Base-by-base conservation (phyloP, 2,113 vertebrate genomes). In the Tetrax tetrax region DNA sequence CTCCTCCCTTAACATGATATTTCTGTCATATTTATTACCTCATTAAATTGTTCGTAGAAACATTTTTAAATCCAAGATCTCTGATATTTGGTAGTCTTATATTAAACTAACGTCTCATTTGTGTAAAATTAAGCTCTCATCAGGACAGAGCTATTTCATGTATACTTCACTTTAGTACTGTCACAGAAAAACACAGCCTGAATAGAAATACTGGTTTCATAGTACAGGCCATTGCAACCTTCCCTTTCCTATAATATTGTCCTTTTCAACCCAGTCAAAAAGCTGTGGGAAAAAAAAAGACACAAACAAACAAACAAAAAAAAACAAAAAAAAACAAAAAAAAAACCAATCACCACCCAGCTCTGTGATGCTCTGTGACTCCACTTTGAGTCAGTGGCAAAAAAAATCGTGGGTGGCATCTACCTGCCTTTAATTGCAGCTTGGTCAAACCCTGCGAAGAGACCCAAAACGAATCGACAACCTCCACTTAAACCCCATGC, bases 381-480 rank as follows among this genome's bases (percentile, higher is more conserved):
- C 86, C 25, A 45, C 19, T 74, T 60, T 12, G 96, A 81, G 93
- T 89, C 93, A 86, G 72, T 65, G 18, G 54, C 66, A 77, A 64
- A 72, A 57, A n/a, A 48, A 33, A 74, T 10, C 0, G 15, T 80
- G 76, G 86, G 71, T 92, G 89, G 68, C 59, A 90, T 83, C 51
- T 17, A 14, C 21, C 53, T 53, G 70, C 47, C 18, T 92, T 83
- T 83, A 74, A 69, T 83, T 92, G 83, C 83, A 31, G 48, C 28
- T 31, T 4, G 27, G 71, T 59, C 89, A 80, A 89, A 59, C 17
- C 65, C 82, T 23, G 65, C 74, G 19, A 43, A 69, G 31, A 60
- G 37, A 64, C 37, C 35, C 9, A 68, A 51, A 90, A 43, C 33
- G 66, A 94, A 72, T 29, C 57, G 47, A 31, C 14, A 14, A 7